phyloP scores from a whole-genome alignment of 2,888 invertebrate genomes.

The Diarsia rubi region DNA sequence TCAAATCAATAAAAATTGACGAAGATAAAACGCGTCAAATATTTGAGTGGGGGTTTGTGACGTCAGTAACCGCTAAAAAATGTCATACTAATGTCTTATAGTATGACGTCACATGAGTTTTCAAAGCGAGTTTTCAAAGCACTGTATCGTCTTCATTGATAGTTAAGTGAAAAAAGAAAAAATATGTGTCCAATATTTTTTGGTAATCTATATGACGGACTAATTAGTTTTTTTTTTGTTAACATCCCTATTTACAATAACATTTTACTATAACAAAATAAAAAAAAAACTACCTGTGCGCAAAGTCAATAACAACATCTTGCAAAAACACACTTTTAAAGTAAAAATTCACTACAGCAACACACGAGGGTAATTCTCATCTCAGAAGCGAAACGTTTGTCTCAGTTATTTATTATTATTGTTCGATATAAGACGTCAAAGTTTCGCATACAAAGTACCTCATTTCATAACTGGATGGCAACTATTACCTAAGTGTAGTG shows the following conservation, averaged over 20 bases:
- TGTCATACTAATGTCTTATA: too few species aligned
- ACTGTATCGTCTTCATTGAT: too few species aligned
- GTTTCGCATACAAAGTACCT: slow-evolving; percentile 86
- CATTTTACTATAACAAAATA: not conserved
- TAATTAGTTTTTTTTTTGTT: too few species aligned
- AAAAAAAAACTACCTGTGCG: slow-evolving; percentile 10
- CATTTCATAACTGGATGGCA: slow-evolving; percentile 81
- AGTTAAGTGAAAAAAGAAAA: too few species aligned
- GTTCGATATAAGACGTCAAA: slow-evolving; percentile 84
- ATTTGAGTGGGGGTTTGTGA: too few species aligned
- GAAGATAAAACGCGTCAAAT: too few species aligned
- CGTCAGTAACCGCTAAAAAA: too few species aligned
- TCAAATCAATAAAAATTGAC: too few species aligned
- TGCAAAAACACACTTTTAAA: slow-evolving; percentile 30
- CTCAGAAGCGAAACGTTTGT: slow-evolving; percentile 74
- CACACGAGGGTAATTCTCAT: slow-evolving; percentile 60
- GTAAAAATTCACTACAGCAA: slow-evolving; percentile 49
- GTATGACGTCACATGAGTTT: too few species aligned
- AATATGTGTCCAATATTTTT: too few species aligned
- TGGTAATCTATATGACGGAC: too few species aligned
- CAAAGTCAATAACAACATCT: slow-evolving; percentile 15
- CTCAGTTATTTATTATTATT: slow-evolving; percentile 83
- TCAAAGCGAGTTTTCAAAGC: too few species aligned
- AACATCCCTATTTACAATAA: slow-evolving; percentile 2
- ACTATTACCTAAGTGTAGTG: slow-evolving; percentile 70